Base-by-base conservation (phyloP, 1,140 invertebrate genomes). In the Scaptomyza hsui region DNA sequence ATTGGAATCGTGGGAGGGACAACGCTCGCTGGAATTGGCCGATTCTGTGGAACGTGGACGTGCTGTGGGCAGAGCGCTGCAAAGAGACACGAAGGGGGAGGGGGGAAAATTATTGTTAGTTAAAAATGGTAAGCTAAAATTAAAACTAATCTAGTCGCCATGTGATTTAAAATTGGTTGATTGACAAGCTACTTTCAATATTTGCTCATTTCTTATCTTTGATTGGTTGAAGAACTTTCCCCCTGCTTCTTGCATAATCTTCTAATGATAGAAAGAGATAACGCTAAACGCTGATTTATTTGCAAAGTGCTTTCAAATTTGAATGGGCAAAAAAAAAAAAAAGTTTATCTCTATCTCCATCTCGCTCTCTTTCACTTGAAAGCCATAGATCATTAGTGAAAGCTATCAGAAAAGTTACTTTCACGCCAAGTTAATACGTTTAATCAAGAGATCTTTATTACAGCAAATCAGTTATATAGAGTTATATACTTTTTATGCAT, bases 41-140 rank as follows among this genome's bases (percentile, higher is more conserved):
- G 96, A 96, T 90, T 96, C 95, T 80, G 95, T 94, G 62, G 95
- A 96, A 70, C 95, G 94, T 92, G 95, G 96, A 90, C 95, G 93
- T 70, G 95, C 95, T 92, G 94, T 96, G 91, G 93, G 93, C 90
- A 93, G 92, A 83, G 96, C 96, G 93, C 95, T 96, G 94, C 15
- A 94, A 94, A 92, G 68, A 89, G 76, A n/a, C n/a, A n/a, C n/a
- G 73, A 60, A 76, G 24, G 12, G 21, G 63, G 12, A 37, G 12
- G n/a, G 12, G 12, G n/a, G 12, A 19, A 15, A 41, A 0, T n/a
- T n/a, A 37, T 32, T 10, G 10, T 32, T 32, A 32, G 9, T 32
- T 2, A 24, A 24, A 0, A 5, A 5, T 24, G 0, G 24, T 5
- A 24, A 24, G 24, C 19, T 21, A 21, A 21, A 21, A 1, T 4